phyloP scores from a whole-genome alignment of 1,140 invertebrate species.

The Papilio dardanus region DNA sequence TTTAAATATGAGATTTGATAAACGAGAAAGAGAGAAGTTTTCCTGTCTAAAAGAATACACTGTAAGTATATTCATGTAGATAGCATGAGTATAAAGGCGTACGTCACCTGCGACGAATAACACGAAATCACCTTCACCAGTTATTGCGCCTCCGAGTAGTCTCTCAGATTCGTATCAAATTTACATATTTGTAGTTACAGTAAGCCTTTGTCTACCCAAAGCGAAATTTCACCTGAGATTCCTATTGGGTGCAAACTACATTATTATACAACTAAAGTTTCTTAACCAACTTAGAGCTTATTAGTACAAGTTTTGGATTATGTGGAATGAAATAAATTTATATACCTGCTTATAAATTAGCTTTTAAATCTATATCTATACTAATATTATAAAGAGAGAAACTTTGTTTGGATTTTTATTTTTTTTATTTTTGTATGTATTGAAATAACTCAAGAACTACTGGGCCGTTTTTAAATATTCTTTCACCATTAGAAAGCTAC shows the following conservation, averaged over 20 bases:
- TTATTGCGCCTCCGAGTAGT: slow-evolving; percentile 9
- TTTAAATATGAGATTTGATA: no score
- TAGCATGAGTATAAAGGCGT: neutral
- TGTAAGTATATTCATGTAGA: neutral
- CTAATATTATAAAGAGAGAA: neutral
- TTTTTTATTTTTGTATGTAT: no score
- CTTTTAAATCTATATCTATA: neutral
- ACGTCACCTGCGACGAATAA: slow-evolving; percentile 12
- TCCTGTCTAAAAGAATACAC: no score
- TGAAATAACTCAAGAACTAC: no score
- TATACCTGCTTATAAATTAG: no score
- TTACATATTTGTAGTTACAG: slow-evolving; percentile 11
- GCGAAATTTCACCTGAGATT: neutral
- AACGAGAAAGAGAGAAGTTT: no score
- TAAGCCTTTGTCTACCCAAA: slow-evolving; percentile 17
- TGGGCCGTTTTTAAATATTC: no score
- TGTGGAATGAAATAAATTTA: neutral
- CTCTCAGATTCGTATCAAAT: slow-evolving; percentile 18
- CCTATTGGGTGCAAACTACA: slow-evolving; percentile 6
- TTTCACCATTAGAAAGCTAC: no score
- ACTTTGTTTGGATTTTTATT: neutral
- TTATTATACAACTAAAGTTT: slow-evolving; percentile 22
- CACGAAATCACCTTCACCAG: slow-evolving; percentile 17
- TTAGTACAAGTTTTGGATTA: slow-evolving; percentile 8
- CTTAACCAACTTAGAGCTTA: slow-evolving; percentile 14